A percentile compares a stretch with the other conserved stretches of the same genome.
phyloP scores from a whole-genome alignment of 2,888 invertebrate species.

The Drosophila sordidula region DNA sequence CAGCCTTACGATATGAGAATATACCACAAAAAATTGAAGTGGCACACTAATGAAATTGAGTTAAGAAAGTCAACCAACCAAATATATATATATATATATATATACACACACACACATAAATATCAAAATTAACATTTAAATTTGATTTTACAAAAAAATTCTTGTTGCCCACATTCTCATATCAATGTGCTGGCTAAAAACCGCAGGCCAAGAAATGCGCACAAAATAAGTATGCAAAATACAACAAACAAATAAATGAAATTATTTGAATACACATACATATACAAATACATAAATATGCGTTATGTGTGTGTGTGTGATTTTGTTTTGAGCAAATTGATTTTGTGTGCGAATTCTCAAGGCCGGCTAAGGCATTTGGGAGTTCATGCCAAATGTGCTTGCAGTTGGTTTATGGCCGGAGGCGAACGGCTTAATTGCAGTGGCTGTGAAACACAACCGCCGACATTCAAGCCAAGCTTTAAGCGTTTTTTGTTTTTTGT shows the following conservation, averaged over 20 bases:
- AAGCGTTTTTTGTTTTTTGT: constrained; percentile 31
- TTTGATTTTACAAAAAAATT: constrained; percentile 4
- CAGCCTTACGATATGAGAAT: constrained; percentile 36
- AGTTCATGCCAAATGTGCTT: constrained; percentile 54
- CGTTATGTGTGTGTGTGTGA: constrained; percentile 27
- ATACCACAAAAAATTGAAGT: constrained; percentile 37
- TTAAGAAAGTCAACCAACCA: constrained; percentile 20
- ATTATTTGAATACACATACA: constrained; percentile 46
- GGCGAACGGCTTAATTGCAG: constrained; percentile 62
- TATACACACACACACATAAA: neutral
- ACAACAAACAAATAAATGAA: constrained; percentile 47
- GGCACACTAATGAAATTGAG: constrained; percentile 20
- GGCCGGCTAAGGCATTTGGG: constrained; percentile 58
- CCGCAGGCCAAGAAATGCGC: constrained; percentile 37
- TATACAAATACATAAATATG: constrained; percentile 23
- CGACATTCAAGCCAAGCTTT: constrained; percentile 39
- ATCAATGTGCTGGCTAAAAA: constrained; percentile 24
- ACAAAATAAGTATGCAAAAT: constrained; percentile 51
- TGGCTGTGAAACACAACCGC: constrained; percentile 30
- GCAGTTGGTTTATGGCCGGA: constrained; percentile 53
- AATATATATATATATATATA: neutral
- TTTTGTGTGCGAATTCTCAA: constrained; percentile 52
- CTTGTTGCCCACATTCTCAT: constrained; percentile 8
- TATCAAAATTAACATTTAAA: constrained; percentile 17
- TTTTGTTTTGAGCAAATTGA: constrained; percentile 41